phyloP scores from a whole-genome alignment of 2,797 vertebrate genomes.

The Phataginus tricuspis region DNA sequence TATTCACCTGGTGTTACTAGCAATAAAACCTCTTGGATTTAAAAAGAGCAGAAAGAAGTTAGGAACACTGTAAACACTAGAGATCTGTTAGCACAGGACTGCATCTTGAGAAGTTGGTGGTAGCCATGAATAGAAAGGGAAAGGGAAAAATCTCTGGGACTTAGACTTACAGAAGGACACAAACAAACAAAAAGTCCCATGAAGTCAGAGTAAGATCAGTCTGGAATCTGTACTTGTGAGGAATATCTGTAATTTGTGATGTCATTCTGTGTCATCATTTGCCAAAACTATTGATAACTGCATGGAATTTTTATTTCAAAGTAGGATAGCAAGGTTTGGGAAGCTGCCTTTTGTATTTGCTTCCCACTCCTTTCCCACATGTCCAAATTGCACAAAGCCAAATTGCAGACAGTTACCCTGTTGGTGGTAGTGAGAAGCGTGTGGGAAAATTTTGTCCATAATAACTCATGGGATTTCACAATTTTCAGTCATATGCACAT shows the following conservation, averaged over 20 bases:
- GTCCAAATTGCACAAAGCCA: background rate
- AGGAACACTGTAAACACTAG: background rate
- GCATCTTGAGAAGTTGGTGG: background rate
- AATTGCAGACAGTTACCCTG: background rate
- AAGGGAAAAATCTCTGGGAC: background rate
- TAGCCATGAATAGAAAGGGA: background rate
- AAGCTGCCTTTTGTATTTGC: background rate
- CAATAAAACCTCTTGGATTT: background rate
- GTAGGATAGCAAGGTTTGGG: background rate
- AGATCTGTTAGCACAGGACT: background rate
- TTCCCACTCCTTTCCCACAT: background rate
- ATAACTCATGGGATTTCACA: background rate
- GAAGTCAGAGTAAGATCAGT: background rate
- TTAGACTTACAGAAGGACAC: background rate
- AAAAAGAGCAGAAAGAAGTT: background rate
- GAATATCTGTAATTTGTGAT: background rate
- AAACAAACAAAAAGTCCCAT: background rate
- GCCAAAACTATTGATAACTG: background rate
- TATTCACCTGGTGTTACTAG: background rate
- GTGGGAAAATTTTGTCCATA: background rate
- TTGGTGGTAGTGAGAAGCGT: background rate
- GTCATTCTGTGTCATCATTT: background rate
- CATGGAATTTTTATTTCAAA: background rate
- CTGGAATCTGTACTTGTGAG: background rate
- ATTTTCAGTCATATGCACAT: background rate